phyloP scores from a whole-genome alignment of 1,140 invertebrate species.

The Cotesia glomerata region DNA sequence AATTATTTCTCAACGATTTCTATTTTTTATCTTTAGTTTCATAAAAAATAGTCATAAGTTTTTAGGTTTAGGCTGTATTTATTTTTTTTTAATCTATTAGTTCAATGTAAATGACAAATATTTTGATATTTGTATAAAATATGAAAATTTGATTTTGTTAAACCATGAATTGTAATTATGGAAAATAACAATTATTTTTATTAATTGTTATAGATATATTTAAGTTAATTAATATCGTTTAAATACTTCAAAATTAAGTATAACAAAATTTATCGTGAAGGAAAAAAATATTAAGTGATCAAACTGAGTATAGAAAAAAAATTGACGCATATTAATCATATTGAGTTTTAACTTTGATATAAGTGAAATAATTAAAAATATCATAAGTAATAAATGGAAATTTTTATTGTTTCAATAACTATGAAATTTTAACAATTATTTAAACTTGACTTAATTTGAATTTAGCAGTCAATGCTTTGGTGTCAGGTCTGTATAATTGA shows the following conservation, averaged over 20 bases:
- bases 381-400: not conserved
- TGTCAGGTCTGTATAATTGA: conserved; percentile 74
- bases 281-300: too few relatives aligned
- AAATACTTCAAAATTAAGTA: too few relatives aligned
- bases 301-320: too few relatives aligned
- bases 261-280: too few relatives aligned
- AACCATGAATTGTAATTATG: too few relatives aligned
- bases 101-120: not conserved
- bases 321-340: too few relatives aligned
- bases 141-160: too few relatives aligned
- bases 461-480: conserved; percentile 15
- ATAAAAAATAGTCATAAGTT: not conserved
- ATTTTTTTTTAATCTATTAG: not conserved
- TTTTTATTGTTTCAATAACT: not conserved
- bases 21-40: not conserved
- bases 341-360: not conserved
- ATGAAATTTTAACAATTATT: conserved; percentile 13
- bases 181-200: too few relatives aligned
- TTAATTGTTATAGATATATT: too few relatives aligned
- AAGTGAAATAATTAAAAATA: not conserved
- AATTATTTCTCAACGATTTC: not conserved
- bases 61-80: not conserved
- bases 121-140: too few relatives aligned
- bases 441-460: conserved; percentile 43
- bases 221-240: too few relatives aligned